Conservation (phyloP, 2,797 vertebrate genomes). For the Lophotriccus pileatus region DNA sequence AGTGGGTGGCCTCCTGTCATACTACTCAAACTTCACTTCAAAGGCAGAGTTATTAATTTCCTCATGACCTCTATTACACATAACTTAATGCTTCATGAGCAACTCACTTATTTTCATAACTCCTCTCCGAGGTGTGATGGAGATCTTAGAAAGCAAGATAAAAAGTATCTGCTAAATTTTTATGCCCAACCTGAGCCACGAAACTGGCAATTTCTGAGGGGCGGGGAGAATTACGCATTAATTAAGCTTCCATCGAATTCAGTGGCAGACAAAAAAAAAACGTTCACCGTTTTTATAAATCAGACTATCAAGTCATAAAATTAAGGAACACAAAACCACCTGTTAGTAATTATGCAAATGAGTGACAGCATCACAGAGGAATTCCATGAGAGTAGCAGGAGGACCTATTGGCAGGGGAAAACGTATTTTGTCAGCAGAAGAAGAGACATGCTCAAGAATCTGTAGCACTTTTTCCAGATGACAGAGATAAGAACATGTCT, state of each 20-base stretch:
- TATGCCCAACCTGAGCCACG: background rate
- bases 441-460: background rate
- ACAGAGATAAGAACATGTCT: background rate
- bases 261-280: background rate
- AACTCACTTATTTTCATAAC: background rate
- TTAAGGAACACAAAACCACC: background rate
- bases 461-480: background rate
- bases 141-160: background rate
- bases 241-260: background rate
- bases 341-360: conserved; percentile 41
- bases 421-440: conserved; percentile 15
- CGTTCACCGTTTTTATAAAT: background rate
- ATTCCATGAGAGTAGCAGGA: background rate
- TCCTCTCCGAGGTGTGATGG: background rate
- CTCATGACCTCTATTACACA: background rate
- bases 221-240: background rate
- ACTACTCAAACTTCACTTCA: conserved; percentile 1
- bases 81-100: background rate
- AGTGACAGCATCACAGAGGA: conserved; percentile 16
- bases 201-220: background rate
- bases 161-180: background rate
- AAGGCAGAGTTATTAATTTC: conserved; percentile 31
- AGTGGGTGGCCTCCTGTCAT: background rate
- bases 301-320: background rate
- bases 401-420: background rate